These are phyloP conservation scores for Volucella bombylans DNA, from an alignment of 2,888 invertebrate species.

Conservation along the genomic window DNA sequence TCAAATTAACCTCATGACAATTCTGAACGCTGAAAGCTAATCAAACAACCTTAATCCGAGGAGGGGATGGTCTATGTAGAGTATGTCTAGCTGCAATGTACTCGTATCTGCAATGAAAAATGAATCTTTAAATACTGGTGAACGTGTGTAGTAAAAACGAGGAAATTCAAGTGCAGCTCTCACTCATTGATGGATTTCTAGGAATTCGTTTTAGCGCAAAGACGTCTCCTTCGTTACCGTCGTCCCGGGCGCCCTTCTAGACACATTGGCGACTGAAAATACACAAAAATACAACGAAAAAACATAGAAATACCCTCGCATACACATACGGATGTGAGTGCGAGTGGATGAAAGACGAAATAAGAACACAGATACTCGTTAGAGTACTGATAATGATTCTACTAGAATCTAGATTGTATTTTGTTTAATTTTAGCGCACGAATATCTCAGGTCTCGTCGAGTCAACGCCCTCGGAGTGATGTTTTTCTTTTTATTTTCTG, in stretches of 20 bases:
- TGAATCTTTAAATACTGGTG: slow-evolving; percentile 33
- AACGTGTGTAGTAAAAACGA: slow-evolving; percentile 39
- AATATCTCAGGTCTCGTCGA: slow-evolving; percentile 49
- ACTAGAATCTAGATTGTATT: slow-evolving; percentile 1
- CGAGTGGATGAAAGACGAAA: slow-evolving; percentile 20
- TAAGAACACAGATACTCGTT: slow-evolving; percentile 14
- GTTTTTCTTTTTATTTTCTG: slow-evolving; percentile 3
- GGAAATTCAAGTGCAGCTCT: slow-evolving; percentile 68
- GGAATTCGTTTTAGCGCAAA: slow-evolving; percentile 62
- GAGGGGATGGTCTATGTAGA: no score
- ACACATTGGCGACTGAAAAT: slow-evolving; percentile 64
- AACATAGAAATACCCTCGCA: slow-evolving; percentile 11
- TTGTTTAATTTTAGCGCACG: slow-evolving; percentile 59
- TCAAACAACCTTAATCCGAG: slow-evolving; percentile 30
- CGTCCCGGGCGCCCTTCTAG: slow-evolving; percentile 52
- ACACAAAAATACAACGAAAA: slow-evolving; percentile 8
- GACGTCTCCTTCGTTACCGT: slow-evolving; percentile 22
- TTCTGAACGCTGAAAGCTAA: slow-evolving; percentile 26
- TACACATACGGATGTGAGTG: neutral
- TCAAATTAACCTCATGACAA: slow-evolving; percentile 30
- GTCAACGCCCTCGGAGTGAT: slow-evolving; percentile 53
- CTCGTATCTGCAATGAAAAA: neutral
- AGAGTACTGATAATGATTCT: slow-evolving; percentile 14
- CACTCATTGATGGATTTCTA: slow-evolving; percentile 66
- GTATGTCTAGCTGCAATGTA: neutral